A percentile compares a stretch with the other conserved stretches of the same genome.
These are phyloP conservation scores for Morpho achilles DNA, from an alignment of 2,888 invertebrate species.

Conservation along the genomic window DNA sequence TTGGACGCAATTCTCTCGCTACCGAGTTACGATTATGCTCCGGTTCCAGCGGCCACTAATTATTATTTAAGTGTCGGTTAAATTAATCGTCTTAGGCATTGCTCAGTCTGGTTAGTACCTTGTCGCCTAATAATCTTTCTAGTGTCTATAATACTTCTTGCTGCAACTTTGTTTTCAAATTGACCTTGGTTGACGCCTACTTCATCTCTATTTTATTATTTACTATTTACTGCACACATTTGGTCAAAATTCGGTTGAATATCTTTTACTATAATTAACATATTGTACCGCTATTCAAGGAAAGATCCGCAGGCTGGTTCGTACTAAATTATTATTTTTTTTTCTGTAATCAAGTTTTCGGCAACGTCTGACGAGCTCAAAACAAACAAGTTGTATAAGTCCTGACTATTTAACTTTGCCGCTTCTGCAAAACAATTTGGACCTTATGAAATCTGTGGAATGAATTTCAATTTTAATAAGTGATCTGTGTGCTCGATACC, in stretches of 20 bases:
- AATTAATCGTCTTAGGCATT: constrained; percentile 56
- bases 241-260: constrained; percentile 44
- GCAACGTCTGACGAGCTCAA: constrained; percentile 53
- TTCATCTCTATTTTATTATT: neutral
- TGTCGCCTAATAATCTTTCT: constrained; percentile 35
- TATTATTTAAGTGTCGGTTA: constrained; percentile 70
- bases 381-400: constrained; percentile 58
- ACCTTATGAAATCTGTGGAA: constrained; percentile 24
- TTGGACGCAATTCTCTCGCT: constrained; percentile 40
- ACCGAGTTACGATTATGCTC: constrained; percentile 48
- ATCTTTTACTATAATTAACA: constrained; percentile 60
- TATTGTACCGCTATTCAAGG: constrained; percentile 69
- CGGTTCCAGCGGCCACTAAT: constrained; percentile 62
- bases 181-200: neutral
- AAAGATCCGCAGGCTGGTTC: constrained; percentile 49
- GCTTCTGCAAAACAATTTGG: constrained; percentile 28
- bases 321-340: constrained; percentile 63
- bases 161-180: neutral
- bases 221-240: constrained; percentile 29
- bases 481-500: constrained; percentile 11
- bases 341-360: constrained; percentile 67
- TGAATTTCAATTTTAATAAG: constrained; percentile 17
- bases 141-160: constrained; percentile 2
- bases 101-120: constrained; percentile 41
- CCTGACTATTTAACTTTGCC: constrained; percentile 39